A percentile compares a stretch with the other conserved stretches of the same genome.
Conservation (phyloP, 2,797 vertebrate genomes). For the Synanceia verrucosa region DNA sequence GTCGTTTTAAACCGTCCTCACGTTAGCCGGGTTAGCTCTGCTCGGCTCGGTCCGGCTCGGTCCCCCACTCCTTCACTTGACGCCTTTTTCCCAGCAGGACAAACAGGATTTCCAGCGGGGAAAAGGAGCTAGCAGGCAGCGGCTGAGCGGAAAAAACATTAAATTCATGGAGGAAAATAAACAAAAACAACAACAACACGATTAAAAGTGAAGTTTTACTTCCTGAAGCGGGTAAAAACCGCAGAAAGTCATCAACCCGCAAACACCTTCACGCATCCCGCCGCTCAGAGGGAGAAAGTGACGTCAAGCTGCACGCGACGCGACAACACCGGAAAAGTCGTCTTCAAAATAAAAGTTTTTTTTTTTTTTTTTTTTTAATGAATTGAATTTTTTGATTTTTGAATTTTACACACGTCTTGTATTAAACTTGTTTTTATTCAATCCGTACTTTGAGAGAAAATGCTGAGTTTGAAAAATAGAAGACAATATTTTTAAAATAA, state of each 20-base stretch:
- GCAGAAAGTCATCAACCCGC: background rate
- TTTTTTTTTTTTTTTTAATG: background rate
- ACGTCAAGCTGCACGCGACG: background rate
- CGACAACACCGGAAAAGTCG: background rate
- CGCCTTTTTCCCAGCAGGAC: background rate
- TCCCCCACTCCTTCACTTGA: background rate
- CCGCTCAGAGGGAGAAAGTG: background rate
- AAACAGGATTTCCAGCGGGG: background rate
- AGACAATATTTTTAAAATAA: too few relatives aligned
- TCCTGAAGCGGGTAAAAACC: background rate
- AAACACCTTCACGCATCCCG: background rate
- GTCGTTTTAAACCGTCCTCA: background rate
- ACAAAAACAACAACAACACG: too few relatives aligned
- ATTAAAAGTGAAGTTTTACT: background rate
- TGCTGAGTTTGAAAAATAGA: too few relatives aligned
- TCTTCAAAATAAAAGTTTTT: background rate
- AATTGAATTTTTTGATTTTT: background rate
- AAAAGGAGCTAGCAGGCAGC: background rate
- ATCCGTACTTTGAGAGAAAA: too few relatives aligned
- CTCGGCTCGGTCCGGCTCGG: background rate
- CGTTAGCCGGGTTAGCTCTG: background rate
- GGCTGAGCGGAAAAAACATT: background rate
- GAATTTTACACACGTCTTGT: background rate
- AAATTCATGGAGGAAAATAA: background rate
- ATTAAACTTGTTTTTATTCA: background rate